Evolutionary conservation across 2,113 vertebrate species (phyloP).

Genomic region (Mustelus asterias): DNA sequence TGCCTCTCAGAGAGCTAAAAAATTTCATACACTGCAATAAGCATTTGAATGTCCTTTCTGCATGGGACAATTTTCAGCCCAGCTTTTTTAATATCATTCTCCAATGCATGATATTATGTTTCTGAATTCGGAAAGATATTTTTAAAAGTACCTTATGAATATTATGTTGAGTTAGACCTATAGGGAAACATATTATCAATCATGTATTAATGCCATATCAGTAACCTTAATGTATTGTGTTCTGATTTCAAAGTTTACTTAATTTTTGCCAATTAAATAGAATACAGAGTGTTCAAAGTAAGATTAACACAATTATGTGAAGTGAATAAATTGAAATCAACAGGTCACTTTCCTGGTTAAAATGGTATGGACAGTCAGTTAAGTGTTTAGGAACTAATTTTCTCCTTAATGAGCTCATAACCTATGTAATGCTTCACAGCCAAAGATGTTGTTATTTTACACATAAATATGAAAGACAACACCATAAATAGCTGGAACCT

Average conservation of each 20-base stretch:
- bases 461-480: background rate
- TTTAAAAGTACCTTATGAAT: background rate
- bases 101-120: background rate
- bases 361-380: background rate
- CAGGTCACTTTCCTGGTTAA: background rate
- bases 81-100: background rate
- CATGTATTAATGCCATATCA: background rate
- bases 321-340: background rate
- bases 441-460: background rate
- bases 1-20: background rate
- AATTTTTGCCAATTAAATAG: background rate
- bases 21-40: background rate
- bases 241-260: background rate
- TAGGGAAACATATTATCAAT: background rate
- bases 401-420: background rate
- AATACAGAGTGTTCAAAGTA: background rate
- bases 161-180: background rate
- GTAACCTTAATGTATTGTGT: background rate
- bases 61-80: background rate
- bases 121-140: background rate
- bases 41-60: background rate
- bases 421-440: background rate
- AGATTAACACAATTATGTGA: background rate
- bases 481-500: conserved; percentile 9
- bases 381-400: background rate